Evolutionary conservation across 2,888 invertebrate genomes (phyloP).

Genomic region (Abrostola triplasia): DNA sequence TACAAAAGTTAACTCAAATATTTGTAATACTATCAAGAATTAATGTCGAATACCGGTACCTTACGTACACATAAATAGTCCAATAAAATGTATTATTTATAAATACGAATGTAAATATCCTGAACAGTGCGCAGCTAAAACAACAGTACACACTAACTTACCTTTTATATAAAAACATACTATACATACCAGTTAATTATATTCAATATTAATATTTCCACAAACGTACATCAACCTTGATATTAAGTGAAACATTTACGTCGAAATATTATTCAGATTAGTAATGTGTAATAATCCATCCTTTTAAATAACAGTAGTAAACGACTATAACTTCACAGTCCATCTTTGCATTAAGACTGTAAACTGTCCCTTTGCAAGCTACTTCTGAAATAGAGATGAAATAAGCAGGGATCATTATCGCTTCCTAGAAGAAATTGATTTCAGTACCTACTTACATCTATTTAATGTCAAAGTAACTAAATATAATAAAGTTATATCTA

Average conservation of each 20-base stretch:
- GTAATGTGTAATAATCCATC: background rate
- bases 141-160: slow-evolving; percentile 1
- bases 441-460: too few relatives aligned
- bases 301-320: too few relatives aligned
- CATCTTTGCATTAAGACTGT: too few relatives aligned
- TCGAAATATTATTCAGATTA: slow-evolving; percentile 21
- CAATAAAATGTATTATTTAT: background rate
- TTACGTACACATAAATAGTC: background rate
- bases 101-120: background rate
- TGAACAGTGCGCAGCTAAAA: slow-evolving; percentile 22
- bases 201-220: slow-evolving; percentile 39
- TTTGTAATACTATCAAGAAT: background rate
- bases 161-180: slow-evolving; percentile 8
- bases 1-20: background rate
- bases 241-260: slow-evolving; percentile 25
- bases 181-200: slow-evolving; percentile 38
- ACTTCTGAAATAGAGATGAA: too few relatives aligned
- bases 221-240: slow-evolving; percentile 41
- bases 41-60: too few relatives aligned
- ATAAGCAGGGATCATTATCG: too few relatives aligned
- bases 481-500: too few relatives aligned
- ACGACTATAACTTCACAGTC: too few relatives aligned
- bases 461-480: too few relatives aligned
- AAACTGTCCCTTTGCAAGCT: too few relatives aligned
- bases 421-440: too few relatives aligned